Base-by-base conservation (phyloP, 2,797 vertebrate species). In the Crocidura indochinensis region DNA sequence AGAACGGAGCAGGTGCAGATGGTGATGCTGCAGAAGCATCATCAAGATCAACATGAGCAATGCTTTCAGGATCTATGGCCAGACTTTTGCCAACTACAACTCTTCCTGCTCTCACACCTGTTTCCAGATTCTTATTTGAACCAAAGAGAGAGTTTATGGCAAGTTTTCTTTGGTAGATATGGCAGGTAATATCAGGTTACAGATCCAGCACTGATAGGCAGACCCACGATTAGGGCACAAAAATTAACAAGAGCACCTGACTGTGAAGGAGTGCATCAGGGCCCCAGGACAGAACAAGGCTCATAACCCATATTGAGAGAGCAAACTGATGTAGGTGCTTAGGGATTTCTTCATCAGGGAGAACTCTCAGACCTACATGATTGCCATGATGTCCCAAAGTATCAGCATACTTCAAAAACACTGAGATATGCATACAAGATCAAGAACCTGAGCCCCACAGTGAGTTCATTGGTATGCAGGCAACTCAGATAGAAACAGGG, bases 191-290 rank as follows among this genome's bases (percentile, higher is more conserved):
- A 99, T 96, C 98, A 99, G 31, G 99, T 99, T 26, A 99, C 98
- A 0, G 99, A 99, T 98, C 98, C 85, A 99, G 98, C 95, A 99
- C 98, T n/a, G 99, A 99, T 96, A 98, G 99, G 87, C 98, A 98
- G 97, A 99, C 99, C 60, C 97, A 99, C 81, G 98, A 99, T 96
- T 99, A 99, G 97, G 99, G 98, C 0, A 98, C 99, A 0, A 99
- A 99, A 97, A 99, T 99, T 97, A 99, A 99, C 97, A 99, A 99
- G 94, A 99, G 99, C 92, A 98, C 60, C 97, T 99, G 96, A 99
- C 99, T 73, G 97, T 99, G 69, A 99, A 99, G 99, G 99, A 99
- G 96, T 99, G 99, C 92, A 99, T 99, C 95, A 98, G 99, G 78
- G 99, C 99, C 22, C 97, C 99, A 94, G 99, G 99, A 46, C 99